Percentiles rank a stretch among this genome's conserved stretches.
Conservation (phyloP, 92 coral and sea anemone genomes). For the Pocillopora grandis region DNA sequence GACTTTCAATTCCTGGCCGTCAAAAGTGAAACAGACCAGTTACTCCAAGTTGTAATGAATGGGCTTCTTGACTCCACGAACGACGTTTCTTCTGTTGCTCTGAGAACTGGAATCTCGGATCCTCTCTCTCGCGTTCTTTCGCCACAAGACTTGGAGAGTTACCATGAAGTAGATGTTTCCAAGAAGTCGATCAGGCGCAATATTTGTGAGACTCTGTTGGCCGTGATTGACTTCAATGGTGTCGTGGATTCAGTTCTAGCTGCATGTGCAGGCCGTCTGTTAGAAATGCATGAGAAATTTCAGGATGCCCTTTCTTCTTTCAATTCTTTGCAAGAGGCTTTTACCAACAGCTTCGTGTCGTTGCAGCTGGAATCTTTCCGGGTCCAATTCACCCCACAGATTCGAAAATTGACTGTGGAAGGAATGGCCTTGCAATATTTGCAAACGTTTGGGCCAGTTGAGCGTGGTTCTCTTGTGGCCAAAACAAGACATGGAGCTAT, state of each 20-base stretch:
- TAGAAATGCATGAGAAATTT: slow-evolving; percentile 5
- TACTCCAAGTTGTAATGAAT: slow-evolving; percentile 37
- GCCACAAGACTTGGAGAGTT: background rate
- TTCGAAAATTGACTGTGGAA: slow-evolving; percentile 59
- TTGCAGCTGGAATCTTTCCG: slow-evolving; percentile 17
- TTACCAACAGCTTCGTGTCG: slow-evolving; percentile 20
- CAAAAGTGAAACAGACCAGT: slow-evolving; percentile 9
- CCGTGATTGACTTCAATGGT: background rate
- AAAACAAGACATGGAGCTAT: slow-evolving; percentile 36
- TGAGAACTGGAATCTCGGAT: slow-evolving; percentile 49
- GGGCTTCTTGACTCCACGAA: slow-evolving; percentile 53
- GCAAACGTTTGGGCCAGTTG: slow-evolving; percentile 49
- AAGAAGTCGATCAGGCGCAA: background rate
- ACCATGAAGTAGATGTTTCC: background rate
- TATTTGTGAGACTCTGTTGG: slow-evolving; percentile 9
- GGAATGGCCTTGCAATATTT: slow-evolving; percentile 51
- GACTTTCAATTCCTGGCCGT: slow-evolving; percentile 31
- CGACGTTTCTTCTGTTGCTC: slow-evolving; percentile 40
- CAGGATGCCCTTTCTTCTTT: background rate
- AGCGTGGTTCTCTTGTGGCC: slow-evolving; percentile 31
- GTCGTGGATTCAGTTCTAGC: slow-evolving; percentile 24
- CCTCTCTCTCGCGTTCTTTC: slow-evolving; percentile 33
- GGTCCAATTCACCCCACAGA: slow-evolving; percentile 45
- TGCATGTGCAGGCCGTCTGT: slow-evolving; percentile 14
- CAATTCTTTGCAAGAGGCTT: slow-evolving; percentile 4